Percentiles rank a stretch among this genome's conserved stretches.
phyloP scores from a whole-genome alignment of 1,140 invertebrate species.

The Rhopalosiphum padi region DNA sequence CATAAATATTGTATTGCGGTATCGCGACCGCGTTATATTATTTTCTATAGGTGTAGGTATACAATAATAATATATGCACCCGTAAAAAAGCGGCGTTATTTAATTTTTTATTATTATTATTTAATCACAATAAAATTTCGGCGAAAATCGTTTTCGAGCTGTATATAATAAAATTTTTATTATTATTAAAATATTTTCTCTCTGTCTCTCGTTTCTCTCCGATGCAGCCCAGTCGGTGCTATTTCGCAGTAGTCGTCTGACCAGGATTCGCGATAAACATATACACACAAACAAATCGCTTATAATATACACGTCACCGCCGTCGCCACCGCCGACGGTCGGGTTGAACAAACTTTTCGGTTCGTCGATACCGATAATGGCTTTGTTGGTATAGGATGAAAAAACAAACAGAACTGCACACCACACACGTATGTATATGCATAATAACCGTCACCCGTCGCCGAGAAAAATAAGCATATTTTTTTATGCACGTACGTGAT shows the following conservation, averaged over 20 bases:
- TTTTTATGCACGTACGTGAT: neutral
- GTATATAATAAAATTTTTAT: neutral
- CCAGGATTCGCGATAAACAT: neutral
- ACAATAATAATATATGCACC: neutral
- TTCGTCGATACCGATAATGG: slow-evolving; percentile 52
- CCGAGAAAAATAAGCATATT: neutral
- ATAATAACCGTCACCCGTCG: neutral
- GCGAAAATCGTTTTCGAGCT: neutral
- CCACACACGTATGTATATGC: neutral
- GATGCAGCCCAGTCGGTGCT: neutral
- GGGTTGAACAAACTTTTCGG: slow-evolving; percentile 57
- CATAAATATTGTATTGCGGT: neutral
- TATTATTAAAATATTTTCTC: neutral
- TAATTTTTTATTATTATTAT: neutral
- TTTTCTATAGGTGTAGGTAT: neutral
- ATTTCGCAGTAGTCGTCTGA: neutral
- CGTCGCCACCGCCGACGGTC: neutral
- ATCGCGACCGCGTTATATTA: neutral
- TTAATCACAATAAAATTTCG: neutral
- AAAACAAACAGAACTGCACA: slow-evolving; percentile 10
- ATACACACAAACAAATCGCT: neutral
- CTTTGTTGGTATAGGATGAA: neutral
- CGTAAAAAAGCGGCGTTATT: neutral
- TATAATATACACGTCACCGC: neutral
- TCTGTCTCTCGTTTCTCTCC: neutral